A percentile compares a stretch with the other conserved stretches of the same genome.
Conservation (phyloP, 2,113 vertebrate species). For the Panurus biarmicus region DNA sequence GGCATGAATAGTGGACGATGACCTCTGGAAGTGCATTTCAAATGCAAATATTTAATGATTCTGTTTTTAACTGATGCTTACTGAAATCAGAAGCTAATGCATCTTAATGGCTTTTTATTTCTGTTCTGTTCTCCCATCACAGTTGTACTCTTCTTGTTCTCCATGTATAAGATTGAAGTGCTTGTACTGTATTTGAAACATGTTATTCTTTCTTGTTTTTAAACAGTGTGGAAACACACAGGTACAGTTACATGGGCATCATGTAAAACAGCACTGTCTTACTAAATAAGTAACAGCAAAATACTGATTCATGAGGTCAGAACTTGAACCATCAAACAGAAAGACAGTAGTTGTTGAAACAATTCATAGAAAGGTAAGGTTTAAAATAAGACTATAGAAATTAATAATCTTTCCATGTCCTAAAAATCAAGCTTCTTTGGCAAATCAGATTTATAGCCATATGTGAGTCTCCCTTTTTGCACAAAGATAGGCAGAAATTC, state of each 20-base stretch:
- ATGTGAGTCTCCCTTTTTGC: not conserved
- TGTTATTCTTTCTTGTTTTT: not conserved
- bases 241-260: not conserved
- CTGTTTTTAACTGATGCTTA: not conserved
- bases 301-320: not conserved
- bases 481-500: not conserved
- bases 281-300: not conserved
- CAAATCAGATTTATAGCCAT: not conserved
- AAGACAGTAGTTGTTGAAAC: not conserved
- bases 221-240: not conserved
- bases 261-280: not conserved
- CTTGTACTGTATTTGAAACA: not conserved
- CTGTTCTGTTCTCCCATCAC: not conserved
- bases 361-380: not conserved
- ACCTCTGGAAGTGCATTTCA: not conserved
- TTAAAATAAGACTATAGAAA: not conserved
- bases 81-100: not conserved
- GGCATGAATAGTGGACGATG: accelerated
- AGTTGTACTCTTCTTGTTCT: not conserved
- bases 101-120: not conserved
- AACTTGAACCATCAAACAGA: not conserved
- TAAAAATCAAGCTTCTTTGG: not conserved
- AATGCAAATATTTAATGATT: not conserved
- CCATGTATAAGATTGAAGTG: not conserved
- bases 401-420: not conserved